Base-by-base conservation (phyloP, 1,140 invertebrate species). In the Diploscapter pachys region DNA sequence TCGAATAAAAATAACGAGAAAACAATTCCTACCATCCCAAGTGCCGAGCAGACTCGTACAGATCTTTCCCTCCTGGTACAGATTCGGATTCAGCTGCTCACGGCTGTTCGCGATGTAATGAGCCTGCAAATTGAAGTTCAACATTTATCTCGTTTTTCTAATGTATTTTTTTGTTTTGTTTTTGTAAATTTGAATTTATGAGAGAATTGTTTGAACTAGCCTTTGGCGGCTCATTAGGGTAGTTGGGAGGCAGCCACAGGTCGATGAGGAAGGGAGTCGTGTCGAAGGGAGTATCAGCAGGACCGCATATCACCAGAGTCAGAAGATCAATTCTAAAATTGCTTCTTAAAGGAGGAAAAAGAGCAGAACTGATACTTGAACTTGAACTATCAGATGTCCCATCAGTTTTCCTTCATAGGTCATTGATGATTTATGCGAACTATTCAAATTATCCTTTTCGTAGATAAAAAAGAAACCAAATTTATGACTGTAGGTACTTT, bases 31-130 rank as follows among this genome's bases (percentile, higher is more conserved):
- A n/a, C 94, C 94, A 53, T 91, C 90, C 94, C 94, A 86, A 87
- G 94, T 96, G 11, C 94, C 94, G 56, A 97, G 87, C 13, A 96
- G 88, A 63, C 93, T 94, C 0, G 96, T 92, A 83, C 94, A 96
- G 3, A 95, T 92, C 89, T 95, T 95, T 4, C 95, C 95, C 86
- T 94, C 93, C 84, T 95, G 93, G 83, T 97, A 97, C 0, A 97
- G 88, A 88, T 97, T 98, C 0, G 95, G 95, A 88, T 97, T 98
- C 5, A 98, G 89, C 51, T 93, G 87, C 86, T 96, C 94, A 95
- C 2, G 86, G 2, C 9, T 49, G 6, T 31, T 49, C 8, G 63
- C 6, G 8, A 65, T 31, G 63, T 65, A 65, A 50, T 6, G 8
- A 13, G 51, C 31, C 57, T 59, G 31, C 9, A 59, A 11, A 31